Evolutionary conservation across 2,888 invertebrate species (phyloP).

Genomic region (Loripinus fragilis): DNA sequence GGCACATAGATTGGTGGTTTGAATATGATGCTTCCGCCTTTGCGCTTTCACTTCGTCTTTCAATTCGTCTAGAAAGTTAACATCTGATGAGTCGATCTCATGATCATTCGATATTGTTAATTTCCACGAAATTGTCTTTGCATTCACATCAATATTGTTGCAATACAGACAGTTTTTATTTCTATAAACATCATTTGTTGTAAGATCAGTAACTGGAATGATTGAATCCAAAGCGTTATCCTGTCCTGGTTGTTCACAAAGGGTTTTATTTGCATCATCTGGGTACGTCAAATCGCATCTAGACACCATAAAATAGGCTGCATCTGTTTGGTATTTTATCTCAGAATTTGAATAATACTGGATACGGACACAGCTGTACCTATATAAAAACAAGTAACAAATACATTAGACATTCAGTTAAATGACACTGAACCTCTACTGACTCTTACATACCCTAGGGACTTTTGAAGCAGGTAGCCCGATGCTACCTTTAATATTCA

Average conservation of each 20-base stretch:
- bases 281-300: not conserved
- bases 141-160: not conserved
- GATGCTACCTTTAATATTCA: too few relatives aligned
- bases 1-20: not conserved
- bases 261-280: not conserved
- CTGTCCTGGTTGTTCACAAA: not conserved
- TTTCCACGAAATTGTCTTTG: not conserved
- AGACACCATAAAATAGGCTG: not conserved
- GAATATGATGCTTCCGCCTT: not conserved
- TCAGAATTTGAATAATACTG: not conserved
- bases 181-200: not conserved
- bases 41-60: too few relatives aligned
- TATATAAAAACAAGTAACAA: too few relatives aligned
- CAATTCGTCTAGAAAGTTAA: not conserved
- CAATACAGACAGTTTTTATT: not conserved
- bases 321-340: not conserved
- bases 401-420: too few relatives aligned
- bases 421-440: too few relatives aligned
- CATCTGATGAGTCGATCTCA: not conserved
- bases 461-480: too few relatives aligned
- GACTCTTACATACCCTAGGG: too few relatives aligned
- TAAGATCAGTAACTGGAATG: not conserved
- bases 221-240: not conserved
- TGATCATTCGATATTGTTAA: not conserved
- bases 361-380: not conserved